These are phyloP conservation scores for Beroe forskalii DNA, from an alignment of 37 sponge, comb jelly and placozoan species.

Conservation along the genomic window DNA sequence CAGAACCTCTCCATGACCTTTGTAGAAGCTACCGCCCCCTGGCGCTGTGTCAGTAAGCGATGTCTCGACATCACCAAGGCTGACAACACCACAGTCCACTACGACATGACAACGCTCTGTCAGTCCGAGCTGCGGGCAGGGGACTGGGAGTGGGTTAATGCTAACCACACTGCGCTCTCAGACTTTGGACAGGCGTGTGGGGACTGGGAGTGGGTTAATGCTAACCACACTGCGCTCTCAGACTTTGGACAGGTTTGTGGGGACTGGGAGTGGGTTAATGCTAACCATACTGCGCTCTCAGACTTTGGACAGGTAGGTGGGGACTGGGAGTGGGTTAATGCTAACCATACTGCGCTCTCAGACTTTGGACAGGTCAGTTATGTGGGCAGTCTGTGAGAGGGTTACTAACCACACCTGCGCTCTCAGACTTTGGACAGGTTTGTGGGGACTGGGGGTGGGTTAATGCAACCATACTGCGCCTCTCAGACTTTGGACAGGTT, in stretches of 20 bases:
- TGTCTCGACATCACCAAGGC: not conserved
- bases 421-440: constrained; percentile 24
- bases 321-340: no score
- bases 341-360: no score
- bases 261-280: not conserved
- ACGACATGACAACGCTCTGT: constrained; percentile 24
- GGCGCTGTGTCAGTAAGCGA: not conserved
- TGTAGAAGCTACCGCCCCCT: not conserved
- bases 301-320: no score
- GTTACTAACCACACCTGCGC: constrained; percentile 41
- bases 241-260: constrained; percentile 12
- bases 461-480: no score
- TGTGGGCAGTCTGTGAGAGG: no score
- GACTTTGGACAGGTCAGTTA: no score
- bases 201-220: not conserved
- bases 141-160: not conserved
- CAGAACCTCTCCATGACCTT: constrained; percentile 45
- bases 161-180: constrained; percentile 24
- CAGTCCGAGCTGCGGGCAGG: not conserved
- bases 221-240: constrained; percentile 24
- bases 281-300: constrained; percentile 41
- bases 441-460: no score
- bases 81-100: not conserved
- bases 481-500: no score
- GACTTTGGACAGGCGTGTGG: constrained; percentile 12